These are phyloP conservation scores for Hybos culiciformis DNA, from an alignment of 2,888 invertebrate species.

Conservation along the genomic window DNA sequence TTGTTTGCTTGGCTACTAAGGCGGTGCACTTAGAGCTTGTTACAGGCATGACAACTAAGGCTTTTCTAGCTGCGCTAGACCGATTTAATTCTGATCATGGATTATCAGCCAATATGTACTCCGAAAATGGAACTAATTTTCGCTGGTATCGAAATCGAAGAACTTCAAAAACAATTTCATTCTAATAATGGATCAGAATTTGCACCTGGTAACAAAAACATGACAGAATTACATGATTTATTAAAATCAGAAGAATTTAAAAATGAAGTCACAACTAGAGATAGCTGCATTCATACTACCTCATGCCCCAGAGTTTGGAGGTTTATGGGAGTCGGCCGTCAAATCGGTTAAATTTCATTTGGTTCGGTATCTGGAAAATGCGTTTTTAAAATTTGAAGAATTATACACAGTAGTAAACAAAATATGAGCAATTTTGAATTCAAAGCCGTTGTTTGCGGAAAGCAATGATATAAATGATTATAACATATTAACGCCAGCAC, in stretches of 20 bases:
- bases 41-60: slow-evolving; percentile 10
- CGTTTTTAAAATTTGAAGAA: not conserved
- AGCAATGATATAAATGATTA: not conserved
- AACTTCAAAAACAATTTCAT: slow-evolving; percentile 4
- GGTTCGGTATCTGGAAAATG: not conserved
- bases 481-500: not conserved
- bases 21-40: slow-evolving; percentile 9
- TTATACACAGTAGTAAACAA: not conserved
- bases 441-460: not conserved
- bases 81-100: slow-evolving; percentile 2
- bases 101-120: no score
- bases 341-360: not conserved
- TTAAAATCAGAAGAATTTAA: no score
- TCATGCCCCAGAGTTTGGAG: not conserved
- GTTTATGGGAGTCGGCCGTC: not conserved
- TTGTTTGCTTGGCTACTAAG: slow-evolving; percentile 4
- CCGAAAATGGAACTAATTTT: no score
- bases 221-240: no score
- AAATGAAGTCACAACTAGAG: not conserved
- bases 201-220: no score
- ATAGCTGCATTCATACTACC: slow-evolving; percentile 11
- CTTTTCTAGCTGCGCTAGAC: slow-evolving; percentile 14
- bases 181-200: no score
- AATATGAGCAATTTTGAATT: not conserved
- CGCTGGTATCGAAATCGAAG: slow-evolving; percentile 5